These are phyloP conservation scores for Drosophila athabasca DNA, from an alignment of 1,140 invertebrate genomes.

Conservation along the genomic window DNA sequence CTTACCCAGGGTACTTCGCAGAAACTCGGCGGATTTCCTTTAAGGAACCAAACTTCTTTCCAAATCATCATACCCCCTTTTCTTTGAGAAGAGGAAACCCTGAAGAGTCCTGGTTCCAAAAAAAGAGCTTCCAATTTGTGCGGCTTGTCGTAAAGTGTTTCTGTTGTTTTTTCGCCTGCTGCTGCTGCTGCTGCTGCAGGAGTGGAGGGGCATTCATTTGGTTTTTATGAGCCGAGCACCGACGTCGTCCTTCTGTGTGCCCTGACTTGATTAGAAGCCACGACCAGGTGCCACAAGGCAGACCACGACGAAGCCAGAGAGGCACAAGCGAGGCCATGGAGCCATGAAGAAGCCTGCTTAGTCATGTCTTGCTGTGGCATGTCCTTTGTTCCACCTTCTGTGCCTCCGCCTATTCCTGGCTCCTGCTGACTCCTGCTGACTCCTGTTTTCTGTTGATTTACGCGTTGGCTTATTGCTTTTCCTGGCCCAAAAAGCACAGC, in stretches of 20 bases:
- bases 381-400: slow-evolving; percentile 37
- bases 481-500: slow-evolving; percentile 13
- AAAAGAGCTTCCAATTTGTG: slow-evolving; percentile 75
- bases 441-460: slow-evolving; percentile 65
- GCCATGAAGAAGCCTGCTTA: slow-evolving; percentile 35
- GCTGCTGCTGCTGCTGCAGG: slow-evolving; percentile 18
- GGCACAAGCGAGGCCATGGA: slow-evolving; percentile 10
- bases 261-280: slow-evolving; percentile 64
- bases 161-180: slow-evolving; percentile 46
- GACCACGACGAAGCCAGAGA: too few species aligned
- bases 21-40: too few species aligned
- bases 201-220: slow-evolving; percentile 65
- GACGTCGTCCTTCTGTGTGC: slow-evolving; percentile 10
- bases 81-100: not conserved
- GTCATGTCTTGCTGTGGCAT: slow-evolving; percentile 64
- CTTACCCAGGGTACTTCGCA: too few species aligned
- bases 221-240: slow-evolving; percentile 73
- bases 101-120: slow-evolving; percentile 37
- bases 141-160: slow-evolving; percentile 81
- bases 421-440: slow-evolving; percentile 3
- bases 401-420: not conserved
- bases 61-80: slow-evolving; percentile 5
- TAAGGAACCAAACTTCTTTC: not conserved
- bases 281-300: slow-evolving; percentile 47
- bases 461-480: slow-evolving; percentile 73